phyloP scores from a whole-genome alignment of 1,140 invertebrate genomes.

The Apis laboriosa region DNA sequence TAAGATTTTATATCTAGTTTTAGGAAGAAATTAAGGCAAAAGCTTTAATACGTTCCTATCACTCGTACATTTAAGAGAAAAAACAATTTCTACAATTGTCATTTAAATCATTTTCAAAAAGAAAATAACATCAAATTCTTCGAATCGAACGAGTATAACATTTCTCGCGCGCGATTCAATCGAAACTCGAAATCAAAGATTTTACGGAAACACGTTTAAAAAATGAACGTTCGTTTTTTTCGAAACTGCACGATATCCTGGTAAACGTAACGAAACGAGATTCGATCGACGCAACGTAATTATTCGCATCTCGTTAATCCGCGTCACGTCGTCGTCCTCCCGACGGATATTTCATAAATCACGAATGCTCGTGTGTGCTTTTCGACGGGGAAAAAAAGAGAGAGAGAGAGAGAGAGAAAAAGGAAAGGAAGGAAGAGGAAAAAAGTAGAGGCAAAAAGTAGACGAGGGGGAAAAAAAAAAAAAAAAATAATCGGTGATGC shows the following conservation, averaged over 20 bases:
- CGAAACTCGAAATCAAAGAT: too few species aligned
- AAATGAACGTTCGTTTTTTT: neutral
- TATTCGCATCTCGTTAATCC: constrained; percentile 34
- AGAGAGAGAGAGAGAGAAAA: neutral
- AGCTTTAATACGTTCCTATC: too few species aligned
- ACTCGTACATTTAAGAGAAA: too few species aligned
- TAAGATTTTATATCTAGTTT: too few species aligned
- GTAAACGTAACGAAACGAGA: neutral
- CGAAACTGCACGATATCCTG: neutral
- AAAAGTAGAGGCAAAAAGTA: neutral
- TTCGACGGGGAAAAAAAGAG: neutral
- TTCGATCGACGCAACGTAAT: constrained; percentile 27
- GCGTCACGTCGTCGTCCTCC: constrained; percentile 16
- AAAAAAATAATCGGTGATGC: constrained; percentile 13
- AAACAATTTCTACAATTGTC: too few species aligned
- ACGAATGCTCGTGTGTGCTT: neutral
- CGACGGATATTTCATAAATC: constrained; percentile 29
- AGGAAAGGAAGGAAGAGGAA: neutral
- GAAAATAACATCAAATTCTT: too few species aligned
- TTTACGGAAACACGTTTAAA: too few species aligned
- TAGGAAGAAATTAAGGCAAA: too few species aligned
- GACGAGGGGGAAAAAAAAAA: neutral
- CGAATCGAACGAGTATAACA: too few species aligned
- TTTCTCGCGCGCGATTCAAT: too few species aligned
- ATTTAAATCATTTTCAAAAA: too few species aligned